Evolutionary conservation across 2,113 vertebrate species (phyloP), one percentile per base, ranked within the genome.

Genomic region (Balaeniceps rex): DNA sequence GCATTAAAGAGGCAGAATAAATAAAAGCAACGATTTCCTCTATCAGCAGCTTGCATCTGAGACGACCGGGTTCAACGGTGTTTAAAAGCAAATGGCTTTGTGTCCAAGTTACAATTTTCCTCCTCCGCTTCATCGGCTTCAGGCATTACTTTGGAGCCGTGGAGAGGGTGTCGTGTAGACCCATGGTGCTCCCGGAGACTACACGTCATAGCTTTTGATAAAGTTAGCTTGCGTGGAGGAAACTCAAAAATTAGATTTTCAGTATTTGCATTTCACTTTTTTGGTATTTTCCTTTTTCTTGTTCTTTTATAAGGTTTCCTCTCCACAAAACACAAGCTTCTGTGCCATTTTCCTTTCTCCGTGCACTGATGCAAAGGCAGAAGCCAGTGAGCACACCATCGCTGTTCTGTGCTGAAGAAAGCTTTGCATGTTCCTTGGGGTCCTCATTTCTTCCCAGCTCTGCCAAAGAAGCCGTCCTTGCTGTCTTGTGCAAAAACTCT

Each of bases 1-100:
- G 15, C 19, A 64, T 81, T 88, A 96, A 96, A 95, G 81, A 97
- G 84, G 87, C 90, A 25, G 90, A 85, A 94, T 94, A 94, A 97
- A 93, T 79, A 61, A 71, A 40, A 33, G 54, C 89, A 57, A 57
- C 29, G 5, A 71, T 54, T 97, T 96, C 94, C 94, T 82, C 51
- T 84, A 11, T 79, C 40, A 76, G 26, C 91, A 82, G 85, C 85
- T 96, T 74, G 3, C 36, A 92, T 96, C 64, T 49, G 44, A 96
- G 69, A 65, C 7, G 46, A 18, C 54, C 42, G n/a, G 46, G 3
- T 69, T 70, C 66, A 47, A 9, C 1, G 4, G 29, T 10, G 29
- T 75, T 92, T 70, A 34, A 82, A 87, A n/a, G 83, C 58, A 96
- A 85, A 38, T 8, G 17, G 69, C 91, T 64, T 36, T 25, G n/a